Evolutionary conservation across 2,113 vertebrate genomes (phyloP).

Genomic region (Laticauda laticaudata): DNA sequence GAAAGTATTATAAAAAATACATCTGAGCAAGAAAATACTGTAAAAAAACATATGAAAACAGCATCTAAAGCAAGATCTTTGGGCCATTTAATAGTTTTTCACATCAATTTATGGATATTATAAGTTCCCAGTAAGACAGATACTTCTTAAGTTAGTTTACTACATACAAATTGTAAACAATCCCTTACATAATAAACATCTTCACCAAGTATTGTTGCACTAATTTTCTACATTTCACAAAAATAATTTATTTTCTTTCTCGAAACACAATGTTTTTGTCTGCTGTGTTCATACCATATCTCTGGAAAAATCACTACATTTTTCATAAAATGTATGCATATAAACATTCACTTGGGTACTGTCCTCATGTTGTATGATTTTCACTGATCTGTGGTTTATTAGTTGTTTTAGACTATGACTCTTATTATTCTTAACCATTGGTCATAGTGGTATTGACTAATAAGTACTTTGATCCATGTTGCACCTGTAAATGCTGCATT

Average conservation of each 20-base stretch:
- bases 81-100: slow-evolving; percentile 77
- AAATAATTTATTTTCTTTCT: not conserved
- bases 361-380: not conserved
- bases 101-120: slow-evolving; percentile 72
- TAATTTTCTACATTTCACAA: not conserved
- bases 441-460: not conserved
- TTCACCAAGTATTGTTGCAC: not conserved
- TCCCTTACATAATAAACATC: slow-evolving; percentile 73
- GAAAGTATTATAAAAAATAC: slow-evolving; percentile 60
- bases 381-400: not conserved
- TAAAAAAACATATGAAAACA: slow-evolving; percentile 59
- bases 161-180: slow-evolving; percentile 74
- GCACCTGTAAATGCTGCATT: not conserved
- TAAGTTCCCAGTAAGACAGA: slow-evolving; percentile 71
- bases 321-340: not conserved
- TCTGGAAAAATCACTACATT: not conserved
- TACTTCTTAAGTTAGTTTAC: slow-evolving; percentile 75
- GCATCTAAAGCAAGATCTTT: slow-evolving; percentile 66
- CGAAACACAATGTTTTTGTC: not conserved
- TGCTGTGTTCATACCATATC: not conserved
- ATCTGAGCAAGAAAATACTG: slow-evolving; percentile 51
- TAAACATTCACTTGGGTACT: not conserved
- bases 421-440: not conserved
- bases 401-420: not conserved
- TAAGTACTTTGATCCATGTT: not conserved